Conservation (phyloP, 2,888 invertebrate genomes). For the Dexiosoma caninum region DNA sequence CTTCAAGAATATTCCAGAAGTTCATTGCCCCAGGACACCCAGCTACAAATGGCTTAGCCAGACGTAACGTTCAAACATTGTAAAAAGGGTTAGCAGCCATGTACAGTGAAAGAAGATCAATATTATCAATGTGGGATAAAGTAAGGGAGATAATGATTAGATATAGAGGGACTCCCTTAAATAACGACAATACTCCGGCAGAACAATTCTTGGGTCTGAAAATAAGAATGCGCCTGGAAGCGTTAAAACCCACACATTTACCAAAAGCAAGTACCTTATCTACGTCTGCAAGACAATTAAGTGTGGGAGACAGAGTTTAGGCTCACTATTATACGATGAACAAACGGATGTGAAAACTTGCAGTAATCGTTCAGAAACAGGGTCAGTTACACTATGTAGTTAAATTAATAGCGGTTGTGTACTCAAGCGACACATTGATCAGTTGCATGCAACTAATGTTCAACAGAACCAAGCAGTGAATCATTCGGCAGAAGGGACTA, state of each 20-base stretch:
- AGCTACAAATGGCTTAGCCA: not conserved
- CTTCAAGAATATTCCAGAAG: not conserved
- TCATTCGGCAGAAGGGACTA: not conserved
- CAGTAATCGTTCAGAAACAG: not conserved
- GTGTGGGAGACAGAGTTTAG: not conserved
- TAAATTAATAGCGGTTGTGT: not conserved
- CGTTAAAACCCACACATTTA: not conserved
- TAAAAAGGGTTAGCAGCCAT: not conserved
- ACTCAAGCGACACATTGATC: not conserved
- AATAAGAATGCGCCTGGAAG: not conserved
- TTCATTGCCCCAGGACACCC: not conserved
- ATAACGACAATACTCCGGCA: not conserved
- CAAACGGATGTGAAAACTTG: not conserved
- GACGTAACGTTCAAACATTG: not conserved
- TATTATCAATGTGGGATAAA: not conserved
- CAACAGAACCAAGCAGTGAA: not conserved
- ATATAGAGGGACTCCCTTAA: not conserved
- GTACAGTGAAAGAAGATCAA: not conserved
- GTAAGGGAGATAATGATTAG: not conserved
- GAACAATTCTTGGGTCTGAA: not conserved
- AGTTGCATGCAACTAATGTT: not conserved
- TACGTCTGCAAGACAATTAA: not conserved
- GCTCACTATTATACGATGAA: not conserved
- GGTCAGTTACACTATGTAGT: not conserved
- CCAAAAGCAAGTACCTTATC: not conserved